These are phyloP conservation scores for Nasonia oneida DNA, from an alignment of 2,888 invertebrate genomes.

Conservation along the genomic window DNA sequence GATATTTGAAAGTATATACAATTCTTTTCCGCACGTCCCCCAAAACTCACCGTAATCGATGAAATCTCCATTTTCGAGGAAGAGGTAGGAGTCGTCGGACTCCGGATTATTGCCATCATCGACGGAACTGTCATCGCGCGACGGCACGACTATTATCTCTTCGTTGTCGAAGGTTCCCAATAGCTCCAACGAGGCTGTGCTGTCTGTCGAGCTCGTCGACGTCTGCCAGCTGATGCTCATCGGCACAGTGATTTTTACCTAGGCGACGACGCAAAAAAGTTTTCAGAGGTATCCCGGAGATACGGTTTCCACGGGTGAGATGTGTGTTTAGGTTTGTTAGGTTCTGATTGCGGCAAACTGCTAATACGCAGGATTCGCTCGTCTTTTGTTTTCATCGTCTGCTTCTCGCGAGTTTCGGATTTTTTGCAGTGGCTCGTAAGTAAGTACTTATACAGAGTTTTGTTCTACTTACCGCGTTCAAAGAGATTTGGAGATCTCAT, in stretches of 20 bases:
- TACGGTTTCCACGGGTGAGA: constrained; percentile 68
- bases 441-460: neutral
- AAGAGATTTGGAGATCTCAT: neutral
- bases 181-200: constrained; percentile 40
- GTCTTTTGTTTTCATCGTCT: constrained; percentile 32
- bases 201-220: constrained; percentile 19
- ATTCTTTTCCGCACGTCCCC: neutral
- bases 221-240: constrained; percentile 39
- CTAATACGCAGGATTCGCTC: neutral
- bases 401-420: neutral
- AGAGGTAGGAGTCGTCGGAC: constrained; percentile 56
- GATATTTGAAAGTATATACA: neutral
- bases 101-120: constrained; percentile 28
- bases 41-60: constrained; percentile 48
- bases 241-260: constrained; percentile 36
- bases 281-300: constrained; percentile 66
- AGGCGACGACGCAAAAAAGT: constrained; percentile 35
- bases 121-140: constrained; percentile 14
- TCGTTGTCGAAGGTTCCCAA: constrained; percentile 53
- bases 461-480: neutral
- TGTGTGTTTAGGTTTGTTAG: constrained; percentile 55
- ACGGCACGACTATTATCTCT: constrained; percentile 56
- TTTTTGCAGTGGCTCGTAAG: neutral
- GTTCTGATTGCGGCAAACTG: constrained; percentile 6
- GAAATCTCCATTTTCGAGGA: constrained; percentile 61